Evolutionary conservation across 2,113 vertebrate species (phyloP), one percentile per base, ranked within the genome.

Genomic region (Tupaia tana): DNA sequence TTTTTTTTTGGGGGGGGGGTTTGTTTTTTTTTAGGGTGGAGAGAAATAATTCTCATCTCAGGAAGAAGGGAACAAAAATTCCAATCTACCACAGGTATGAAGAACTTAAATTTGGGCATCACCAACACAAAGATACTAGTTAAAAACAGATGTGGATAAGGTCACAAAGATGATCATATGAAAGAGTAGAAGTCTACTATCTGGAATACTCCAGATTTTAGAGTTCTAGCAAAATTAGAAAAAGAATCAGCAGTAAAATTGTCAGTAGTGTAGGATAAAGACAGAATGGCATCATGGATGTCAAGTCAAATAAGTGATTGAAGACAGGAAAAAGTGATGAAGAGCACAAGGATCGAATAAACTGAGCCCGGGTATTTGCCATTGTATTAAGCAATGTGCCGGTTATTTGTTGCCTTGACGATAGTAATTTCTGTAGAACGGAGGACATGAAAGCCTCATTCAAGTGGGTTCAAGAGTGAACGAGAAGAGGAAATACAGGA

Each of bases 291-390:
- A 8, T 80, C 67, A 14, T 61, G 34, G 25, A 83, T 56, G 34
- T 4, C 71, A 92, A 67, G 9, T 87, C 71, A 92, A 83, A 91
- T 66, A 90, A 83, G 86, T 73, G 20, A 25, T 20, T 91, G 43
- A 52, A 91, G 73, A 91, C 43, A 89, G 73, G 15, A 94, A 93
- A 91, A 80, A 67, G 24, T 73, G 71, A 80, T 90, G n/a, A 71
- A 71, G 19, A 85, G 1, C 0, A 1, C 64, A 71, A 52, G 90
- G 22, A 90, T 90, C 64, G 83, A 93, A 82, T 22, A 43, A 59
- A 92, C 11, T 3, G n/a, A 90, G 13, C 71, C 1, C 15, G 14
- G 12, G n/a, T 81, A 71, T 52, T 66, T 77, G 71, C 66, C 52
- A 59, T 15, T 78, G 27, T 58, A 64, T 86, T 85, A 82, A 95